Evolutionary conservation across 2,797 vertebrate genomes (phyloP).

Genomic region (Emys orbicularis): DNA sequence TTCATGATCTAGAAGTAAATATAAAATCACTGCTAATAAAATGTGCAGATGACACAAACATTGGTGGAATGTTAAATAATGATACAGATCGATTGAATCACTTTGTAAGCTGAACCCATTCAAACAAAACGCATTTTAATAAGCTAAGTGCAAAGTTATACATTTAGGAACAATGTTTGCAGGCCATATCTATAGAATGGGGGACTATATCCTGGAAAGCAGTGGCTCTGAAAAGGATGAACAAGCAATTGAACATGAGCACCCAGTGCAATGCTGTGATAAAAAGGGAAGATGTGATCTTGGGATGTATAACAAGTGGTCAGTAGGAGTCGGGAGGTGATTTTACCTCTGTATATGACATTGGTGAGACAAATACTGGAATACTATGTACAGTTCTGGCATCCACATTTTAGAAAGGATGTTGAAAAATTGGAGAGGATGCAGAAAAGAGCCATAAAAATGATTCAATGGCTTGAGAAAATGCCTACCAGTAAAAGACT

Average conservation of each 20-base stretch:
- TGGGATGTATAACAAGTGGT: neutral
- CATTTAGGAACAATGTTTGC: neutral
- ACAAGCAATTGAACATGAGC: neutral
- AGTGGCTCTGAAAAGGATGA: neutral
- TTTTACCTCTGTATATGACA: too few relatives aligned
- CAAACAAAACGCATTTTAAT: neutral
- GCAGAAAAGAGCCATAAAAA: neutral
- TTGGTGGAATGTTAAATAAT: neutral
- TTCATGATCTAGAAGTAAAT: neutral
- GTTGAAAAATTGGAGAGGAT: neutral
- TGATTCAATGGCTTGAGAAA: neutral
- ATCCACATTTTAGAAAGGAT: neutral
- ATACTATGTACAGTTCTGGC: neutral
- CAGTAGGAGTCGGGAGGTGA: too few relatives aligned
- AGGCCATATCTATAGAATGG: neutral
- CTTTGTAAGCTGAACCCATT: neutral
- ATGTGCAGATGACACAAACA: neutral
- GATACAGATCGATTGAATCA: neutral
- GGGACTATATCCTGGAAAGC: neutral
- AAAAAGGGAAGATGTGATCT: neutral
- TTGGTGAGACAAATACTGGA: neutral
- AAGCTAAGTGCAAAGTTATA: neutral
- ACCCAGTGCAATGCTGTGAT: neutral
- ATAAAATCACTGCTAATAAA: neutral
- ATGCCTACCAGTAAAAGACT: neutral